Evolutionary conservation across 1,140 invertebrate species (phyloP).

Genomic region (Caenorhabditis remanei): DNA sequence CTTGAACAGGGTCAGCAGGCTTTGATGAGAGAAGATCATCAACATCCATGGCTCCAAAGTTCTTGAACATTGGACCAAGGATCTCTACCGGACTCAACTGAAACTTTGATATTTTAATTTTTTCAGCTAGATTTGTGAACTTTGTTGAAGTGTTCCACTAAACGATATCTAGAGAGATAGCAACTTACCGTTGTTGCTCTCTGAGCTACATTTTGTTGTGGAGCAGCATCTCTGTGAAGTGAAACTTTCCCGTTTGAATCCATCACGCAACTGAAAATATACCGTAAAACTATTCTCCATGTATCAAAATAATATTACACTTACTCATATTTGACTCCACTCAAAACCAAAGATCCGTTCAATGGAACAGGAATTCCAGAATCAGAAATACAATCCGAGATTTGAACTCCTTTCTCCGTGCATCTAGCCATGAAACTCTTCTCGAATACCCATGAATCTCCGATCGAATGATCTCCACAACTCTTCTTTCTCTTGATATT

Average conservation of each 20-base stretch:
- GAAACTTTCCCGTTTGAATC: conserved; percentile 45
- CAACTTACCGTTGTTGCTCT: conserved; percentile 47
- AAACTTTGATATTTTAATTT: background rate
- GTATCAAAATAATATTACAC: background rate
- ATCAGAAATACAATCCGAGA: conserved; percentile 62
- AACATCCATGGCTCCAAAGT: conserved; percentile 51
- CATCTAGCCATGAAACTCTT: conserved; percentile 63
- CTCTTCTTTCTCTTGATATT: conserved; percentile 58
- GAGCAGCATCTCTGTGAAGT: conserved; percentile 57
- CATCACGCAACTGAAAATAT: conserved; percentile 43
- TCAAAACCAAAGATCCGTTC: conserved; percentile 53
- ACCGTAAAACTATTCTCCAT: background rate
- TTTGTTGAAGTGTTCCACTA: no score
- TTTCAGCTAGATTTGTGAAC: no score
- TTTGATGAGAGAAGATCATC: conserved; percentile 14
- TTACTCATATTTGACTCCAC: conserved; percentile 59
- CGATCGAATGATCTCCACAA: conserved; percentile 61
- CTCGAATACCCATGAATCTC: conserved; percentile 61
- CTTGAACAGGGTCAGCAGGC: conserved; percentile 7
- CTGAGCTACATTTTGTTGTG: conserved; percentile 12
- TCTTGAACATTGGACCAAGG: conserved; percentile 59
- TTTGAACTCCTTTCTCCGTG: conserved; percentile 58
- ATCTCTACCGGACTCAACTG: conserved; percentile 56
- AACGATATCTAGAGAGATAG: background rate
- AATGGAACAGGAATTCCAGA: conserved; percentile 59